Evolutionary conservation across 2,888 invertebrate genomes (phyloP).

Genomic region (Drosophila yooni): DNA sequence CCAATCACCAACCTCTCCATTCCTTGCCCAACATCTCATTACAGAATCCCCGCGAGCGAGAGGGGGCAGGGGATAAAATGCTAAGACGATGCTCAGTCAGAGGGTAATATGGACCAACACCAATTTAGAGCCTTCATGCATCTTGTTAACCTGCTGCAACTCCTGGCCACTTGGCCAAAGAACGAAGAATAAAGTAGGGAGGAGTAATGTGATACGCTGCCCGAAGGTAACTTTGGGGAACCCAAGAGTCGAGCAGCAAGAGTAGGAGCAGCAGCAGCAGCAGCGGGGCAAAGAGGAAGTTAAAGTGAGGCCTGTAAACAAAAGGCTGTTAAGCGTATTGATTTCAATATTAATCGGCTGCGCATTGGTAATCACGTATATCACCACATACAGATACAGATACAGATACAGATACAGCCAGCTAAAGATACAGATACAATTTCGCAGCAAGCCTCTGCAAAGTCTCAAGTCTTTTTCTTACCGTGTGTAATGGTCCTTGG

Average conservation of each 20-base stretch:
- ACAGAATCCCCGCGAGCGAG: neutral
- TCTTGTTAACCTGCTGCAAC: conserved; percentile 79
- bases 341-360: conserved; percentile 72
- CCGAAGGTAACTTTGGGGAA: conserved; percentile 25
- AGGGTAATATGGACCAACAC: conserved; percentile 84
- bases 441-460: conserved; percentile 4
- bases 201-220: conserved; percentile 56
- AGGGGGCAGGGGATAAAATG: neutral
- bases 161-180: conserved; percentile 1
- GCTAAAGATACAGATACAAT: conserved; percentile 19
- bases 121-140: conserved; percentile 85
- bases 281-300: conserved; percentile 28
- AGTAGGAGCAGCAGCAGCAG: neutral
- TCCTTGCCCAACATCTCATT: conserved; percentile 20
- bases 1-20: neutral
- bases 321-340: conserved; percentile 71
- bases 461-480: conserved; percentile 22
- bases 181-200: conserved; percentile 5
- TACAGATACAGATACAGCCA: conserved; percentile 1
- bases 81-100: conserved; percentile 45
- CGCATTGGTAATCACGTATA: conserved; percentile 47
- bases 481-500: conserved; percentile 62
- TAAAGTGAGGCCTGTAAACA: conserved; percentile 39
- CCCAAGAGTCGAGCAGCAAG: neutral
- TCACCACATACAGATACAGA: conserved; percentile 44